Evolutionary conservation across 1,140 invertebrate genomes (phyloP).

Genomic region (Hycleus phaleratus): DNA sequence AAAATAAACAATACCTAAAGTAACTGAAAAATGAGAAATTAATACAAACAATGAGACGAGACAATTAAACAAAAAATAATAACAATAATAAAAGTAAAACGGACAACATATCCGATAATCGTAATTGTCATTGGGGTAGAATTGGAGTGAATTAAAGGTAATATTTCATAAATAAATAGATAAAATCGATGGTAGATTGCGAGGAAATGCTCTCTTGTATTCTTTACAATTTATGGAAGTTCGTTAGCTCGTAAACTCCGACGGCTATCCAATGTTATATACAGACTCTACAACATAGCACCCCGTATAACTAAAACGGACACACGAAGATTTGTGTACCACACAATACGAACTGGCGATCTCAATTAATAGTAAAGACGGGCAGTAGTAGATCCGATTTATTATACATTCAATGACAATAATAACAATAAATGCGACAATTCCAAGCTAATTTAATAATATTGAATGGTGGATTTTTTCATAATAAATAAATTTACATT

Average conservation of each 20-base stretch:
- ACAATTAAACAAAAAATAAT: too few species aligned
- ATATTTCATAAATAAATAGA: constrained; percentile 32
- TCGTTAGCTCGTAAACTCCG: constrained; percentile 28
- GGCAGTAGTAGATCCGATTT: background rate
- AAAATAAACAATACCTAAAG: too few species aligned
- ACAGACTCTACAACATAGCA: constrained; percentile 24
- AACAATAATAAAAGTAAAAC: too few species aligned
- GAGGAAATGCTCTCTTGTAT: constrained; percentile 20
- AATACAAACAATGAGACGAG: too few species aligned
- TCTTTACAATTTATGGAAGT: constrained; percentile 26
- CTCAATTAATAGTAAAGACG: constrained; percentile 17
- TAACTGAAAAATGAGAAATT: too few species aligned
- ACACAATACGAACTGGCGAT: constrained; percentile 17
- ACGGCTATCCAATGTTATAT: constrained; percentile 24
- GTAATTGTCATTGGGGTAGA: constrained; percentile 1
- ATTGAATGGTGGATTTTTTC: too few species aligned
- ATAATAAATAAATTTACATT: too few species aligned
- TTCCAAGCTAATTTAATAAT: too few species aligned
- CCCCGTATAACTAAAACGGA: constrained; percentile 29
- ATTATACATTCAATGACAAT: background rate
- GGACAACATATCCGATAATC: constrained; percentile 21
- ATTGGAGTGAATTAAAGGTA: constrained; percentile 16
- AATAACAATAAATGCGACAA: too few species aligned
- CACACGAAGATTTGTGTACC: constrained; percentile 16
- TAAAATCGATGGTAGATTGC: constrained; percentile 25